Conservation (phyloP, 1,140 invertebrate genomes). For the Stenopsyche tienmushanensis region DNA sequence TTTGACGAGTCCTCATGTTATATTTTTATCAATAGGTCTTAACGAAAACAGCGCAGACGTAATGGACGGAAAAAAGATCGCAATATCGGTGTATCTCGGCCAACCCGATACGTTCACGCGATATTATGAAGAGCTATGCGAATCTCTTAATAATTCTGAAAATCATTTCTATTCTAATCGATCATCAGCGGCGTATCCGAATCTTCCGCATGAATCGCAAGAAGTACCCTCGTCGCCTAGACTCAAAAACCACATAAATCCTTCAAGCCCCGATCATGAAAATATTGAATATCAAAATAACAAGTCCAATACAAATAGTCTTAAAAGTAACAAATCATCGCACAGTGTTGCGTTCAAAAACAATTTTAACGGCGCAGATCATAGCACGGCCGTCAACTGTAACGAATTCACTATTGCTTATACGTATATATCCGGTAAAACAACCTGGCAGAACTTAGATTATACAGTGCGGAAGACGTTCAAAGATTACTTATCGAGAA, state of each 20-base stretch:
- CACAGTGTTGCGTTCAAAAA: conserved; percentile 58
- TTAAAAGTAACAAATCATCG: conserved; percentile 59
- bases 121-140: conserved; percentile 66
- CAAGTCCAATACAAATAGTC: conserved; percentile 56
- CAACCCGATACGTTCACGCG: conserved; percentile 76
- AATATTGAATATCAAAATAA: conserved; percentile 51
- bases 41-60: conserved; percentile 70
- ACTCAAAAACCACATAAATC: conserved; percentile 46
- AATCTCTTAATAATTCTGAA: conserved; percentile 60
- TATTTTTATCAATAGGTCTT: conserved; percentile 49
- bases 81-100: conserved; percentile 80
- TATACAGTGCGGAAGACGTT: conserved; percentile 87
- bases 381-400: conserved; percentile 53
- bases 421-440: conserved; percentile 87
- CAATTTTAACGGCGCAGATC: conserved; percentile 47
- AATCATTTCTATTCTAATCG: conserved; percentile 55
- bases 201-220: conserved; percentile 53
- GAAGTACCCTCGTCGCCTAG: conserved; percentile 56
- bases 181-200: conserved; percentile 49
- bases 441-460: conserved; percentile 93
- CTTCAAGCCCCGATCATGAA: conserved; percentile 53
- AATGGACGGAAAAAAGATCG: conserved; percentile 83
- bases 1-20: too few species aligned
- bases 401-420: conserved; percentile 79
- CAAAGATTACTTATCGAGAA: conserved; percentile 90